phyloP scores from a whole-genome alignment of 1,140 invertebrate genomes.

The Drosophila suzukii region DNA sequence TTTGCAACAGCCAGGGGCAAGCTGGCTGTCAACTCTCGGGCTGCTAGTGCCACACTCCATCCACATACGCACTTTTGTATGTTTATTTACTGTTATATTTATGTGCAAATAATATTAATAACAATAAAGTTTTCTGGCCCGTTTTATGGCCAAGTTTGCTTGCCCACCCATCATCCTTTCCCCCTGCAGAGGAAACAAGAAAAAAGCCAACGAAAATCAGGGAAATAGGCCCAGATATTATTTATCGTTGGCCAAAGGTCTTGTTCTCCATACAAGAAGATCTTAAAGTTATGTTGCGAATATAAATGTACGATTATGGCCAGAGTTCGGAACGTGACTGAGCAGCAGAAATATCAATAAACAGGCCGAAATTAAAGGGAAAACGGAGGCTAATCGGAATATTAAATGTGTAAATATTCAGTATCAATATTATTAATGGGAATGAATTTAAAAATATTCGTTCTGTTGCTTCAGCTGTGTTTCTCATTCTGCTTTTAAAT shows the following conservation, averaged over 20 bases:
- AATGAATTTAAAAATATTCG: neutral
- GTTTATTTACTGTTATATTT: conserved; percentile 58
- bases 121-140: conserved; percentile 59
- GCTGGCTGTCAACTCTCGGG: conserved; percentile 48
- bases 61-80: conserved; percentile 38
- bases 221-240: conserved; percentile 19
- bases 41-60: conserved; percentile 13
- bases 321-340: conserved; percentile 24
- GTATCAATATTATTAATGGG: conserved; percentile 2
- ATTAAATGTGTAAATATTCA: conserved; percentile 14
- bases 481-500: neutral
- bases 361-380: conserved; percentile 13
- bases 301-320: conserved; percentile 47
- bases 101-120: conserved; percentile 64
- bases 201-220: conserved; percentile 10
- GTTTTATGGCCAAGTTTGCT: conserved; percentile 53
- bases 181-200: neutral
- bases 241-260: conserved; percentile 14
- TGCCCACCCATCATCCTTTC: neutral
- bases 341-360: conserved; percentile 14
- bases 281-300: conserved; percentile 48
- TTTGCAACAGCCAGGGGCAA: conserved; percentile 47
- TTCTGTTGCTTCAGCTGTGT: neutral
- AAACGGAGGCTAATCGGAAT: neutral
- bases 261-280: neutral